These are phyloP conservation scores for Chiloscyllium punctatum DNA, from an alignment of 2,797 vertebrate species.

Conservation along the genomic window DNA sequence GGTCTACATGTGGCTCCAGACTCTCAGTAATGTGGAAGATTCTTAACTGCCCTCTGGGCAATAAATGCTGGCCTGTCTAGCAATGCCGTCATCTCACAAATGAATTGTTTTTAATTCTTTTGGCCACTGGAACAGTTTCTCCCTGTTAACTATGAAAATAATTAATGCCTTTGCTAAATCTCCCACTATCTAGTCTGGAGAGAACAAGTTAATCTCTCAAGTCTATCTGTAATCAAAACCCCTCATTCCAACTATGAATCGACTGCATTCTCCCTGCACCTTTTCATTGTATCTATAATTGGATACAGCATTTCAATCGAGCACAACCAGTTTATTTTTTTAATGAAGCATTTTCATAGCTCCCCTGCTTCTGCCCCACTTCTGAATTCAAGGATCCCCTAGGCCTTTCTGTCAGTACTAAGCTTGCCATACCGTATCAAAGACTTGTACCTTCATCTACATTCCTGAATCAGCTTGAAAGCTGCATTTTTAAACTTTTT, in stretches of 20 bases:
- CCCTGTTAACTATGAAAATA: neutral
- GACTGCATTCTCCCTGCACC: neutral
- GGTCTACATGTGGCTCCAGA: too few relatives aligned
- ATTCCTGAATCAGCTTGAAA: neutral
- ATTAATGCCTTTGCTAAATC: neutral
- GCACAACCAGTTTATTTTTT: neutral
- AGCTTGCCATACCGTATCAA: neutral
- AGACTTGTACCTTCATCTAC: neutral
- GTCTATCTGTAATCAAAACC: too few relatives aligned
- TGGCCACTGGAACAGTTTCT: neutral
- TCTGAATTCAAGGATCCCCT: neutral
- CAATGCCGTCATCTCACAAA: too few relatives aligned
- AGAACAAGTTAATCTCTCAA: too few relatives aligned
- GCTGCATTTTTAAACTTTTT: neutral
- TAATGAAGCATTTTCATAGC: neutral
- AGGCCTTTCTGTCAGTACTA: neutral
- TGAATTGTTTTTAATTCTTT: neutral
- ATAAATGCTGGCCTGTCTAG: too few relatives aligned
- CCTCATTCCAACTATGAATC: neutral
- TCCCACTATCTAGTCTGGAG: neutral
- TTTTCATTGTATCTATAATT: neutral
- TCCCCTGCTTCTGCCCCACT: too few relatives aligned
- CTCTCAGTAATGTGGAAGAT: too few relatives aligned
- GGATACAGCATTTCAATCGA: neutral
- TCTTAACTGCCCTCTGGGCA: too few relatives aligned